Percentiles rank a stretch among this genome's conserved stretches.
Evolutionary conservation across 2,113 vertebrate genomes (phyloP).

Genomic region (Vulpes ferrilata): DNA sequence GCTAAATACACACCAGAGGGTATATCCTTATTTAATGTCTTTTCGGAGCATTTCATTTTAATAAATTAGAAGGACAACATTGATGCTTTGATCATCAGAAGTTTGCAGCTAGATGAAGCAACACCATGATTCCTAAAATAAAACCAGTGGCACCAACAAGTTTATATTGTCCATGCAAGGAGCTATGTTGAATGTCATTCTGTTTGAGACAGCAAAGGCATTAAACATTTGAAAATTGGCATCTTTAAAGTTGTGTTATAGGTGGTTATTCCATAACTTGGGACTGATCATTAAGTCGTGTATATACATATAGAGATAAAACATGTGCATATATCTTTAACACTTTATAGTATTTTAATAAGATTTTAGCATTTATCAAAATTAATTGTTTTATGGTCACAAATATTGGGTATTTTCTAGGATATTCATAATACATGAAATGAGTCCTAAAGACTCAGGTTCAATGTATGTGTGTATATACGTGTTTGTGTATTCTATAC

Average conservation of each 20-base stretch:
- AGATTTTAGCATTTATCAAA: conserved; percentile 47
- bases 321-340: not conserved
- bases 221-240: conserved; percentile 1
- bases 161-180: conserved; percentile 3
- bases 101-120: conserved; percentile 50
- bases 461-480: conserved; percentile 19
- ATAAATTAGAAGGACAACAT: conserved; percentile 74
- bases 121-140: conserved; percentile 64
- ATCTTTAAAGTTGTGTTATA: not conserved
- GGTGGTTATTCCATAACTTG: not conserved
- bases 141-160: conserved; percentile 21
- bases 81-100: conserved; percentile 70
- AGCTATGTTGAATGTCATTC: conserved; percentile 32
- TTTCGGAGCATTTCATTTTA: conserved; percentile 76
- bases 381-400: conserved; percentile 69
- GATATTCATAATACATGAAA: not conserved
- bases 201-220: not conserved
- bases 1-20: conserved; percentile 52
- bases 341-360: not conserved
- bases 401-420: conserved; percentile 52
- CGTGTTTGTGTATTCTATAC: not conserved
- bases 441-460: conserved; percentile 56
- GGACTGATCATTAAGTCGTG: not conserved
- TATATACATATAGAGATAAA: not conserved
- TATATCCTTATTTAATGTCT: conserved; percentile 30